Conservation (phyloP, 2,888 invertebrate species). For the Xanthia togata region DNA sequence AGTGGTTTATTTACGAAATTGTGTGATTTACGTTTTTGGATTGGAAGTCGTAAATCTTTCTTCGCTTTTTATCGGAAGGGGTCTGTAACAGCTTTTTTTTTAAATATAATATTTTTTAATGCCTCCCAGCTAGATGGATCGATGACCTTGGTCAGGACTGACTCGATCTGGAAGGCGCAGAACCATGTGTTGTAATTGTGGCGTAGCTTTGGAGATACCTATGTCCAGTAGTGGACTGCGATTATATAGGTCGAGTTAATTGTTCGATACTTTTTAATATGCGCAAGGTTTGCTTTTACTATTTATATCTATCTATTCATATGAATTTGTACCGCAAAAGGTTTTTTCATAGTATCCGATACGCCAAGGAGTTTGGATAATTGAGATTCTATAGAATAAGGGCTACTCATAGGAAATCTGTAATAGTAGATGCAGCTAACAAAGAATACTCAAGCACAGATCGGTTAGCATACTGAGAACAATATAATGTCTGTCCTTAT, state of each 20-base stretch:
- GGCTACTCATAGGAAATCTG: too few species aligned
- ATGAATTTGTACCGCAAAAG: not conserved
- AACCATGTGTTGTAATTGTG: too few species aligned
- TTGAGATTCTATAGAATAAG: not conserved
- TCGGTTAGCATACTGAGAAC: not conserved
- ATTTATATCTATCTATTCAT: not conserved
- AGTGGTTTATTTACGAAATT: not conserved
- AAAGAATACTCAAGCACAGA: slow-evolving; percentile 1
- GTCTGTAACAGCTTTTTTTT: too few species aligned
- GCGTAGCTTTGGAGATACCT: too few species aligned
- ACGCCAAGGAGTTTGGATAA: not conserved
- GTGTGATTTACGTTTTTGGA: not conserved
- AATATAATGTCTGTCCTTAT: slow-evolving; percentile 7
- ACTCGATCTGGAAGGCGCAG: too few species aligned
- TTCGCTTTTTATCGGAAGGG: not conserved
- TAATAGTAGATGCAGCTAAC: not conserved
- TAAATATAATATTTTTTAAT: not conserved
- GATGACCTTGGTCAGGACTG: too few species aligned
- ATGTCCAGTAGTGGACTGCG: not conserved
- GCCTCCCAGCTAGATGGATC: too few species aligned
- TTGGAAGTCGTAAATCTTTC: too few species aligned
- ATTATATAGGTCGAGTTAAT: not conserved
- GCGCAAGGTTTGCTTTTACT: not conserved
- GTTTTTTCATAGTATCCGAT: not conserved
- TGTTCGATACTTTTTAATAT: not conserved